Base-by-base conservation (phyloP, 1,140 invertebrate genomes). In the Platyura marginata region DNA sequence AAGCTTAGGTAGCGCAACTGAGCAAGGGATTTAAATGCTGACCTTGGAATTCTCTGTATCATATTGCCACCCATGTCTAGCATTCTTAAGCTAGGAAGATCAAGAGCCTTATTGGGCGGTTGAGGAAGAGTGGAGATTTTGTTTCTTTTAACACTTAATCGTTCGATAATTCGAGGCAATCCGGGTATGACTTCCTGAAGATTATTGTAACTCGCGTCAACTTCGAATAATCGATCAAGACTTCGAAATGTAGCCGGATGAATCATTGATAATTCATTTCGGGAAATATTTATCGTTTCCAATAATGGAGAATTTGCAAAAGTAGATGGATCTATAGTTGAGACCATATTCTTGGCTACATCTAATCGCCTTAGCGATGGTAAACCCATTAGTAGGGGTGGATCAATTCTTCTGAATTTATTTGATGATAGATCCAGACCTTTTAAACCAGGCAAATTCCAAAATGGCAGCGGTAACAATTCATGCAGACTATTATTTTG, bases 371-470 rank as follows among this genome's bases (percentile, higher is more conserved):
- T 59, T 29, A 93, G 60, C 2, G 75, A 78, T 19, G 82, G 82
- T 23, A 89, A 54, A 49, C 83, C 84, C 1, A 67, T 69, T 16
- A 91, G 57, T 13, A 88, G 58, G 33, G 72, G 70, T 3, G 75
- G 70, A 50, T 84, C 77, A 2, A 90, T 49, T 2, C 70, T 69
- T 36, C 71, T 66, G 45, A 87, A 79, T 44, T 76, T 75, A 52
- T 91, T 91, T 32, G 68, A 65, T 0, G 81, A 79, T 21, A 90
- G 57, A 64, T 90, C 85, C 36, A 92, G 59, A 0, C 83, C 81
- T 62, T 86, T 86, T 3, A 87, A 62, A 6, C 75, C 71, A 1
- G 82, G 83, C 11, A 87, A 61, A 64, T 86, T 80, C 81, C 81
- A 87, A 51, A 81, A 77, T 2, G 81, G 79, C 45, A 71, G 62